Percentiles rank a stretch among this genome's conserved stretches.
These are phyloP conservation scores for Plestiodon gilberti DNA, from an alignment of 2,113 vertebrate genomes.

Conservation along the genomic window DNA sequence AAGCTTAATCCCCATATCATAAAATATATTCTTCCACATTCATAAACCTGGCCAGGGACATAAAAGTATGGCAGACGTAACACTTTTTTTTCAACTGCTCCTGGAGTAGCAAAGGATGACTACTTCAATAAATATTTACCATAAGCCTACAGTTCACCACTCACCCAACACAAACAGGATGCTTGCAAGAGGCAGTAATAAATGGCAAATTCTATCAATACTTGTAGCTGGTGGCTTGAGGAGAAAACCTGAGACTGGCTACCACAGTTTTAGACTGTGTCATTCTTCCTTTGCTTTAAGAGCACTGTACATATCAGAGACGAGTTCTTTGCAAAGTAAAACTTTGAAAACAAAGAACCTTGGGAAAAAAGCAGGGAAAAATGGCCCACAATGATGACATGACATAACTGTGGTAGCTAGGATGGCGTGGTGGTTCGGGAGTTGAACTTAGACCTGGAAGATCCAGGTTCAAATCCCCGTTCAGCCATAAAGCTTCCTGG, in stretches of 20 bases:
- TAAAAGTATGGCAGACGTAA: too few relatives aligned
- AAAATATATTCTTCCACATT: background rate
- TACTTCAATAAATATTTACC: background rate
- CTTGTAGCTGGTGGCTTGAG: background rate
- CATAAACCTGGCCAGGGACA: background rate
- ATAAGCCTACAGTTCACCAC: background rate
- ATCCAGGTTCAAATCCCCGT: too few relatives aligned
- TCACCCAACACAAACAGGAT: background rate
- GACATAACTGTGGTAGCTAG: too few relatives aligned
- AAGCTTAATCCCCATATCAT: background rate
- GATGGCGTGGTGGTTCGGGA: too few relatives aligned
- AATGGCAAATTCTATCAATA: background rate
- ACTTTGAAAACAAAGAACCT: background rate
- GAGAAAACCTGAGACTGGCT: background rate
- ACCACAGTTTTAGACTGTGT: too few relatives aligned
- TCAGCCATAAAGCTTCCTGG: too few relatives aligned
- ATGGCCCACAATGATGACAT: too few relatives aligned
- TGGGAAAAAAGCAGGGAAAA: too few relatives aligned
- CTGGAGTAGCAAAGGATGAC: background rate
- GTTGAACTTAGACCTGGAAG: too few relatives aligned
- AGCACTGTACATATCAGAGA: background rate
- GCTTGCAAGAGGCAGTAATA: too few relatives aligned
- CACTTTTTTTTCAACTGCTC: background rate
- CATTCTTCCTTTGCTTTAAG: background rate
- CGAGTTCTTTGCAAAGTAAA: background rate